These are phyloP conservation scores for Probosciger aterrimus DNA, from an alignment of 2,113 vertebrate species.

Conservation along the genomic window DNA sequence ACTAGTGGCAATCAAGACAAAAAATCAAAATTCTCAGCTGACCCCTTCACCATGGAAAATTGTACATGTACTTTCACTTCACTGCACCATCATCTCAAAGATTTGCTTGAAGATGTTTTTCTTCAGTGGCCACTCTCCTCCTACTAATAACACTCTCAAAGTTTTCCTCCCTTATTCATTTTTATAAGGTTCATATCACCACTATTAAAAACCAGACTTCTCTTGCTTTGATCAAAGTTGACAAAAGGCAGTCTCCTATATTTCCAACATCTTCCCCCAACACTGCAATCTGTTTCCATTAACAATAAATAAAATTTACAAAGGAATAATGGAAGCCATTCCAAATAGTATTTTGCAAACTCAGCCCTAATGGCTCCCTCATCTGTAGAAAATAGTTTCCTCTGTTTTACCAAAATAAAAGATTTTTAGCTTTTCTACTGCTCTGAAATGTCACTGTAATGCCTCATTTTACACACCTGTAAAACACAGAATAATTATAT, in stretches of 20 bases:
- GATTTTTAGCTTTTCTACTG: not conserved
- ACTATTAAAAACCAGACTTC: not conserved
- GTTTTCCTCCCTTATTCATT: not conserved
- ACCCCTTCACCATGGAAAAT: not conserved
- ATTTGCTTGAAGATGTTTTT: not conserved
- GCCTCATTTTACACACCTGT: not conserved
- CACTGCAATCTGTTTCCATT: not conserved
- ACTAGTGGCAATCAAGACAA: not conserved
- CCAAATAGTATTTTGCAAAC: not conserved
- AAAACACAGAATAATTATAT: not conserved
- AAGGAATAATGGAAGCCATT: not conserved
- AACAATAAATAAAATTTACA: not conserved
- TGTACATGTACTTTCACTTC: not conserved
- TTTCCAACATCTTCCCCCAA: not conserved
- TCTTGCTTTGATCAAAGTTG: not conserved
- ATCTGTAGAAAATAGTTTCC: not conserved
- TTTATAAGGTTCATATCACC: not conserved
- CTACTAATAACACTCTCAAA: not conserved
- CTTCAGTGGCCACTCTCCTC: not conserved
- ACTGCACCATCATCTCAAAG: not conserved
- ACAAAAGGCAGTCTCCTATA: not conserved
- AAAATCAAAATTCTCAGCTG: not conserved
- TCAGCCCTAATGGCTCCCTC: not conserved
- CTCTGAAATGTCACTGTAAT: not conserved
- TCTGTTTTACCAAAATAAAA: not conserved